Evolutionary conservation across 2,888 invertebrate genomes (phyloP).

Genomic region (Stictocephala bisonia): DNA sequence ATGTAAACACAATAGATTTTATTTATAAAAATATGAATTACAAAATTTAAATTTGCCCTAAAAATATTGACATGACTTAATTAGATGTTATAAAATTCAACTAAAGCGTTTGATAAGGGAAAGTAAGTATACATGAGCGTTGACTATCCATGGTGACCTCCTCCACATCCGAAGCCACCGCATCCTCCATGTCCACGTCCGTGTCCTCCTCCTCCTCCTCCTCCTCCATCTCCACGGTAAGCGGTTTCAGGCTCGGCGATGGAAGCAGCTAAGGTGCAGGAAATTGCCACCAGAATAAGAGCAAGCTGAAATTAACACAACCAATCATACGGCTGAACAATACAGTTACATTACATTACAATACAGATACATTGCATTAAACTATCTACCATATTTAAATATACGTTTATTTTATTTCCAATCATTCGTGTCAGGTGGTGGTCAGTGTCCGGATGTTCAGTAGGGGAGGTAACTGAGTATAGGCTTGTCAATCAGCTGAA

Average conservation of each 20-base stretch:
- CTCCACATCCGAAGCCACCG: neutral
- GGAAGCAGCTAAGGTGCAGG: neutral
- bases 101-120: no score
- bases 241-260: neutral
- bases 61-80: no score
- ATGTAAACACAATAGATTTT: no score
- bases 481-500: no score
- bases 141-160: no score
- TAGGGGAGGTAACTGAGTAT: no score
- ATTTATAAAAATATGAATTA: no score
- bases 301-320: neutral
- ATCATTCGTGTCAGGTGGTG: no score
- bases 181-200: constrained; percentile 1
- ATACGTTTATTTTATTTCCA: neutral
- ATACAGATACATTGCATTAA: neutral
- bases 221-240: neutral
- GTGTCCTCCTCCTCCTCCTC: neutral
- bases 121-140: no score
- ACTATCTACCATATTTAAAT: neutral
- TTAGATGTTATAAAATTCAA: no score
- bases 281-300: neutral
- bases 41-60: no score
- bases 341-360: neutral
- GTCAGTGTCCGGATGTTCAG: no score
- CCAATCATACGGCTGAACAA: neutral